Base-by-base conservation (phyloP, 2,888 invertebrate species). In the Smittia aterrima region DNA sequence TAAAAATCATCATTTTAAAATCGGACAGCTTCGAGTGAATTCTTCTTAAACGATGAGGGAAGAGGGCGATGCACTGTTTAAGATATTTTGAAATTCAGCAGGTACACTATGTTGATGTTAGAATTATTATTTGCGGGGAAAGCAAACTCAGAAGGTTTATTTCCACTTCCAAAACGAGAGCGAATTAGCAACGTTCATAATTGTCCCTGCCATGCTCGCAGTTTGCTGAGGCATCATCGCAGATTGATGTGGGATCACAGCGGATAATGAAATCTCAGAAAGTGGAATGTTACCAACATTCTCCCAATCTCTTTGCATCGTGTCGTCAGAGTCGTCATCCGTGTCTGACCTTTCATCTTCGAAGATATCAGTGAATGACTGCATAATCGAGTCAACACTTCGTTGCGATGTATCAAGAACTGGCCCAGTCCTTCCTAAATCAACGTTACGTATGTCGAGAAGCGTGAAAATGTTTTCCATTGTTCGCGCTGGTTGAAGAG, bases 401-500 rank as follows among this genome's bases (percentile, higher is more conserved):
- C 78, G 82, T 80, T 11, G 79, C 77, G 13, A 85, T 85, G 77
- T 90, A 89, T 64, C 64, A 13, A 27, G 27, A 78, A 89, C 84
- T 54, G 88, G 87, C 1, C 89, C 90, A 78, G 86, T 84, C 76
- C 89, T 88, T 79, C 94, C 95, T 38, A 95, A 85, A 82, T 90
- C 87, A 77, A 87, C 86, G 76, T 85, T 84, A 76, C 87, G 85
- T 75, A 38, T 38, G n/a, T 72, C 53, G 75, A 93, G 84, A 77
- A 93, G 85, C 77, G 88, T 86, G 77, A 91, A 83, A 74, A 93
- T 81, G 83, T 93, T 92, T 79, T 89, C 88, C 77, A 92, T 83
- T 6, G 92, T 91, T 78, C 89, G 88, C 78, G 86, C 85, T 16
- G 91, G 88, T 78, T 88, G 87, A 76, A 92, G 81, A 20, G 85